Conservation (phyloP, 2,888 invertebrate genomes). For the Drosophila infuscata region DNA sequence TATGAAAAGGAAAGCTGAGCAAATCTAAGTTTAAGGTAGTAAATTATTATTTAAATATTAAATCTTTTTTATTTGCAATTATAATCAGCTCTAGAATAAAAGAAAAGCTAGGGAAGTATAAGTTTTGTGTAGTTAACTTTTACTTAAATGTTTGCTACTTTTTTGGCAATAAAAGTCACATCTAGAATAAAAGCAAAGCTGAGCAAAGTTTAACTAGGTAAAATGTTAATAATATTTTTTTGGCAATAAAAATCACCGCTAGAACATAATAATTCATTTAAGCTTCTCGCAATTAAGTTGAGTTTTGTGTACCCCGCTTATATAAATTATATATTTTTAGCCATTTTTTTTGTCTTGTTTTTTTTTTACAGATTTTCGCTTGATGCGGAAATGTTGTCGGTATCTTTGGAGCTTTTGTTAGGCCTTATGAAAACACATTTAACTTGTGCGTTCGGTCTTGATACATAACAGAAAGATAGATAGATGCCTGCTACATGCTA, state of each 20-base stretch:
- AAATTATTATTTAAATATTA: neutral
- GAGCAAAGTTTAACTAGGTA: neutral
- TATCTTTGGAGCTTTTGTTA: slow-evolving; percentile 30
- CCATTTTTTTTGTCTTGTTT: neutral
- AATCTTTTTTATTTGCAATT: neutral
- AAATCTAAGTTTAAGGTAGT: neutral
- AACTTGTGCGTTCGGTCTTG: slow-evolving; percentile 13
- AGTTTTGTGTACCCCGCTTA: neutral
- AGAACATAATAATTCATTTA: neutral
- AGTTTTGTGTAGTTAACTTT: neutral
- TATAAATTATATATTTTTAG: neutral
- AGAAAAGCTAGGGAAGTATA: neutral
- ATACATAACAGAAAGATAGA: slow-evolving; percentile 3
- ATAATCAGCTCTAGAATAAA: neutral
- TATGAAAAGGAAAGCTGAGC: neutral
- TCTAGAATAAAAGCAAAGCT: neutral
- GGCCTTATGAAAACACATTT: slow-evolving; percentile 32
- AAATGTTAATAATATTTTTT: neutral
- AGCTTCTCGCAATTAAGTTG: neutral
- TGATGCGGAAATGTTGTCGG: slow-evolving; percentile 47
- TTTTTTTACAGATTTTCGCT: slow-evolving; percentile 33
- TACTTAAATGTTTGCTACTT: neutral
- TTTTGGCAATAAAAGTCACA: neutral
- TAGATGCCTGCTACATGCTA: slow-evolving; percentile 8
- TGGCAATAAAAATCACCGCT: neutral